Evolutionary conservation across 2,113 vertebrate species (phyloP).

Genomic region (human (Homo sapiens)): DNA sequence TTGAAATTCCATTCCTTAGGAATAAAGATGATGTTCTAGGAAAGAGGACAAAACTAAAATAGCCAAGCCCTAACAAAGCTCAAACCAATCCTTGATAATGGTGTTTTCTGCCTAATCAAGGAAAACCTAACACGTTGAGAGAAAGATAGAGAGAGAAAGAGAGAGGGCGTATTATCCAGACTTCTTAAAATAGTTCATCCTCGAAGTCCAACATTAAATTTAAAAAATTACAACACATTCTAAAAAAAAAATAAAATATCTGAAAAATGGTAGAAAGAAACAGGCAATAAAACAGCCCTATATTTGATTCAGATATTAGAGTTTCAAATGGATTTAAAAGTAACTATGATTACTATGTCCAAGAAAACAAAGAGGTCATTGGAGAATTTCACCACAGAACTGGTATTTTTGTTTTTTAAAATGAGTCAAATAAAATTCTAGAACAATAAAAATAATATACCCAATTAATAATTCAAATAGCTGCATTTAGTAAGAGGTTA

Average conservation of each 20-base stretch:
- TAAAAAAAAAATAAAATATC: background rate
- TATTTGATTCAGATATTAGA: background rate
- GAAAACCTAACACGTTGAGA: background rate
- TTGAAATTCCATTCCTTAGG: background rate
- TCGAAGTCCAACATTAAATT: background rate
- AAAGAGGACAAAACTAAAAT: background rate
- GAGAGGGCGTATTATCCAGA: background rate
- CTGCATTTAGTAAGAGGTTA: background rate
- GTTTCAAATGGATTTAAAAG: background rate
- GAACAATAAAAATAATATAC: background rate
- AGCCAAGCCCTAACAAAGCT: background rate
- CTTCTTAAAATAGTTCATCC: background rate
- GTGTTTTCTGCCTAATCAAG: background rate
- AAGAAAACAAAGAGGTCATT: background rate
- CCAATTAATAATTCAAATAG: background rate
- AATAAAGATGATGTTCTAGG: background rate
- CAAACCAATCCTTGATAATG: background rate
- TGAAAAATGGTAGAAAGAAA: background rate
- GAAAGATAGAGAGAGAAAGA: background rate
- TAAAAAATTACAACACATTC: background rate
- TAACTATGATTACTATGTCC: background rate
- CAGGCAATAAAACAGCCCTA: background rate
- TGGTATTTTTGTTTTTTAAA: background rate
- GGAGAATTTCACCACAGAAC: background rate
- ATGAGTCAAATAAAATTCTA: constrained; percentile 4